phyloP scores from a whole-genome alignment of 1,140 invertebrate species.

The Drosophila ohnishii region DNA sequence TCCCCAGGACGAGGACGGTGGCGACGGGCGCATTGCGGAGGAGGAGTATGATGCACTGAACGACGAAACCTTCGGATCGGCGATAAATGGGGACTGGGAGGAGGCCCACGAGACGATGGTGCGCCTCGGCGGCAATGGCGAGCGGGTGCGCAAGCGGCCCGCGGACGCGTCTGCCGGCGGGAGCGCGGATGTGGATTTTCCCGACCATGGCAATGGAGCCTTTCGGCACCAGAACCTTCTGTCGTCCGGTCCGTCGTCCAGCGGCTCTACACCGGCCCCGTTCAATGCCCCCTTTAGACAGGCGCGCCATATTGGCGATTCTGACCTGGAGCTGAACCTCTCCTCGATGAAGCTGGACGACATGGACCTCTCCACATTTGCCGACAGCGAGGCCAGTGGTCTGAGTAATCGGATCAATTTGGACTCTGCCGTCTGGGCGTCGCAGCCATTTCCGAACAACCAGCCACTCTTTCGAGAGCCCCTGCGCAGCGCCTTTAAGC shows the following conservation, averaged over 20 bases:
- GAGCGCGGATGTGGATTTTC: conserved; percentile 17
- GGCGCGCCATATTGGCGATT: conserved; percentile 57
- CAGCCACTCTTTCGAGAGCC: conserved; percentile 65
- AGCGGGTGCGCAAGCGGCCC: conserved; percentile 49
- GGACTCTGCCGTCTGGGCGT: conserved; percentile 84
- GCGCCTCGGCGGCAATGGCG: conserved; percentile 68
- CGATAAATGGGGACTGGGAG: conserved; percentile 89
- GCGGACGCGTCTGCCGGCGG: conserved; percentile 15
- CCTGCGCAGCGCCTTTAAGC: conserved; percentile 67
- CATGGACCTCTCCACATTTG: conserved; percentile 79
- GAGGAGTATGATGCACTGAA: conserved; percentile 95
- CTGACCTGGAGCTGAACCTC: conserved; percentile 83
- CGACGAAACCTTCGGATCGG: conserved; percentile 94
- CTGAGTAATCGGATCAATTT: conserved; percentile 66
- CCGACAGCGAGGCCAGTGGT: conserved; percentile 70
- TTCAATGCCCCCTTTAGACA: conserved; percentile 29
- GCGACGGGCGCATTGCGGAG: conserved; percentile 86
- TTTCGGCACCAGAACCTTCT: conserved; percentile 40
- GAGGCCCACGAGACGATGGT: conserved; percentile 82
- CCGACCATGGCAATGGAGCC: conserved; percentile 43
- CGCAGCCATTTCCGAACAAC: conserved; percentile 41
- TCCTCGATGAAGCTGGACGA: conserved; percentile 86
- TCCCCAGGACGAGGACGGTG: conserved; percentile 83
- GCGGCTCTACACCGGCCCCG: conserved; percentile 45
- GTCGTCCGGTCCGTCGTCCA: conserved; percentile 50